Evolutionary conservation across 2,113 vertebrate genomes (phyloP).

Genomic region (Pachyramphus minor): DNA sequence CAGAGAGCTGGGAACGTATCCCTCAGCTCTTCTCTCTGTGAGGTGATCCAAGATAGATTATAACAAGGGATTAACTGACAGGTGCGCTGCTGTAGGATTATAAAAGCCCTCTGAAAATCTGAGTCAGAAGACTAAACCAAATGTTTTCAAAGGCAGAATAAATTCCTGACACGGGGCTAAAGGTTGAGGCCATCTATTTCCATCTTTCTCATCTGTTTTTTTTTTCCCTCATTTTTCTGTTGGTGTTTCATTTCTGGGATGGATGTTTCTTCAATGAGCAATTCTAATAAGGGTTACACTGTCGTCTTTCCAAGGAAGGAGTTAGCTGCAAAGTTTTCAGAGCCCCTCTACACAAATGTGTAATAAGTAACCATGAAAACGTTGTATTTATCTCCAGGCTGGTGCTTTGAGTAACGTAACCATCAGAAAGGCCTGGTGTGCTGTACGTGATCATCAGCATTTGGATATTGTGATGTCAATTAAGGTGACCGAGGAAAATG

Average conservation of each 20-base stretch:
- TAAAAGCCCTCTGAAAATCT: background rate
- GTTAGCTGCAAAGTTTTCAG: background rate
- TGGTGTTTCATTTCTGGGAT: background rate
- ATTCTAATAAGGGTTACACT: background rate
- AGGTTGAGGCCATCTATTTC: constrained; percentile 15
- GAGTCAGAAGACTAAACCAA: background rate
- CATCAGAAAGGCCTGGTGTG: background rate
- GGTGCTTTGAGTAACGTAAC: background rate
- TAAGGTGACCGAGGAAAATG: background rate
- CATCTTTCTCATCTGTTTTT: background rate
- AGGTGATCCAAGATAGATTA: background rate
- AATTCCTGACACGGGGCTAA: constrained; percentile 1
- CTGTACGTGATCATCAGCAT: background rate
- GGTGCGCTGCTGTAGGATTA: background rate
- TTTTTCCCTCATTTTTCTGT: background rate
- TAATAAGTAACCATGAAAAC: background rate
- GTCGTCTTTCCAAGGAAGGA: background rate
- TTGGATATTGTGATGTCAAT: background rate
- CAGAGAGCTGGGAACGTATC: background rate
- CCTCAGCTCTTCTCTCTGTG: background rate
- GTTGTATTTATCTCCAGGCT: background rate
- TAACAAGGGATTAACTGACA: background rate
- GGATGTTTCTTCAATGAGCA: background rate
- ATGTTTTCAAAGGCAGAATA: constrained; percentile 11
- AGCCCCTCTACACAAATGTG: background rate